phyloP scores from a whole-genome alignment of 2,888 invertebrate genomes.

The Eurois occulta region DNA sequence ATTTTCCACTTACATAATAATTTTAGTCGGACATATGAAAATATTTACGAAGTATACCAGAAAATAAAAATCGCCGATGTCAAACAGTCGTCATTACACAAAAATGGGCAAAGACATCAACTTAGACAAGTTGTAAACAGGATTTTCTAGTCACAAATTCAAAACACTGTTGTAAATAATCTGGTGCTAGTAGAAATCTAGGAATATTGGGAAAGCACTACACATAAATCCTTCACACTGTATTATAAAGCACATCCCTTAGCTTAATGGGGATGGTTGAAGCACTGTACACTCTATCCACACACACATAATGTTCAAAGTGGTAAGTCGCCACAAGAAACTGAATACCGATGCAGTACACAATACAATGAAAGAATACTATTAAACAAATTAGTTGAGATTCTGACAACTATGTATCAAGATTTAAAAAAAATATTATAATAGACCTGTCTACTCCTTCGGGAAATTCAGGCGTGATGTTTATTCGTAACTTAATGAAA shows the following conservation, averaged over 20 bases:
- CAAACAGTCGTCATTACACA: neutral
- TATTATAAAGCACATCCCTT: slow-evolving; percentile 67
- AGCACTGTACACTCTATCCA: slow-evolving; percentile 66
- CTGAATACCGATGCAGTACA: slow-evolving; percentile 73
- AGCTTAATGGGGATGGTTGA: slow-evolving; percentile 65
- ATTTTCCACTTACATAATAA: slow-evolving; percentile 50
- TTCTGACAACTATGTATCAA: slow-evolving; percentile 15
- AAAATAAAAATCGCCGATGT: neutral
- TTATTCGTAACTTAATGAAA: neutral
- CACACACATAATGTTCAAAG: slow-evolving; percentile 43
- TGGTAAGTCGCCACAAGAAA: slow-evolving; percentile 56
- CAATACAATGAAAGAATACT: slow-evolving; percentile 17
- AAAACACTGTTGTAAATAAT: slow-evolving; percentile 59
- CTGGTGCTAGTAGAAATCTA: slow-evolving; percentile 49
- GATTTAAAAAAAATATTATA: neutral
- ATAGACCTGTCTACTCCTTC: neutral
- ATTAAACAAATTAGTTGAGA: slow-evolving; percentile 2
- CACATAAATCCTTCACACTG: slow-evolving; percentile 56
- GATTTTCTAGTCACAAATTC: neutral
- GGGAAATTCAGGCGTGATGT: neutral
- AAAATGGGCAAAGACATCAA: neutral
- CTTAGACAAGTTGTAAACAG: neutral
- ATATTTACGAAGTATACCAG: neutral
- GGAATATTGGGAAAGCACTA: slow-evolving; percentile 61
- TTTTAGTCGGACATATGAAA: slow-evolving; percentile 35